A percentile compares a stretch with the other conserved stretches of the same genome.
Evolutionary conservation across 2,888 invertebrate species (phyloP).

Genomic region (Caenorhabditis panamensis): DNA sequence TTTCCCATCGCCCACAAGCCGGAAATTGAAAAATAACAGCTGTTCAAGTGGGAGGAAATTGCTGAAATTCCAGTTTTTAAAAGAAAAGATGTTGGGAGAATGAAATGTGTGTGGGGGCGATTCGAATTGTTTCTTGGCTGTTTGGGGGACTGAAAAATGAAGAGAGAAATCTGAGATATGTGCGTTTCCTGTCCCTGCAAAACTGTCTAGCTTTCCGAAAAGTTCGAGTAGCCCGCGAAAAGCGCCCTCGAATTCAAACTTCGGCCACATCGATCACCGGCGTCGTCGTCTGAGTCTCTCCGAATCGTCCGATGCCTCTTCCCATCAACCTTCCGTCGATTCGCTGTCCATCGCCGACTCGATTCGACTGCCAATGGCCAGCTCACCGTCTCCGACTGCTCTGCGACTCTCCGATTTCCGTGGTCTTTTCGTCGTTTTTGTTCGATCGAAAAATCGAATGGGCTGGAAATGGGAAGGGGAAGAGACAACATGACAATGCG

Average conservation of each 20-base stretch:
- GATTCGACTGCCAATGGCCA: not conserved
- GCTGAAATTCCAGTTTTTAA: not conserved
- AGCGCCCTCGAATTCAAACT: too few relatives aligned
- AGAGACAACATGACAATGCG: not conserved
- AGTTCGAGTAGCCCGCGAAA: not conserved
- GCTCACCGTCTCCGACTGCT: constrained; percentile 9
- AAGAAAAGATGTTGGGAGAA: too few relatives aligned
- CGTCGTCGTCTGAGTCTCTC: constrained; percentile 6
- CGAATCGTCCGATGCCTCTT: not conserved
- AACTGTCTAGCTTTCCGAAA: not conserved
- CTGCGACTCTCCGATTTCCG: not conserved
- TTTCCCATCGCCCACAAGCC: not conserved
- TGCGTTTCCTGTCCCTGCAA: not conserved
- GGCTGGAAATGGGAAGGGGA: not conserved
- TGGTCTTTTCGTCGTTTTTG: not conserved
- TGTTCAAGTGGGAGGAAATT: not conserved
- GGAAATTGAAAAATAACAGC: not conserved
- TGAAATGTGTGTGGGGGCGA: not conserved
- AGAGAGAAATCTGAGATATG: too few relatives aligned
- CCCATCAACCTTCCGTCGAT: not conserved
- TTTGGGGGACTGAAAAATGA: not conserved
- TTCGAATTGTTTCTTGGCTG: not conserved
- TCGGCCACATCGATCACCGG: not conserved
- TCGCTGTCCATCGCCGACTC: constrained; percentile 6
- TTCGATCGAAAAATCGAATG: not conserved